These are phyloP conservation scores for Halichoerus grypus DNA, from an alignment of 2,113 vertebrate genomes.

Conservation along the genomic window DNA sequence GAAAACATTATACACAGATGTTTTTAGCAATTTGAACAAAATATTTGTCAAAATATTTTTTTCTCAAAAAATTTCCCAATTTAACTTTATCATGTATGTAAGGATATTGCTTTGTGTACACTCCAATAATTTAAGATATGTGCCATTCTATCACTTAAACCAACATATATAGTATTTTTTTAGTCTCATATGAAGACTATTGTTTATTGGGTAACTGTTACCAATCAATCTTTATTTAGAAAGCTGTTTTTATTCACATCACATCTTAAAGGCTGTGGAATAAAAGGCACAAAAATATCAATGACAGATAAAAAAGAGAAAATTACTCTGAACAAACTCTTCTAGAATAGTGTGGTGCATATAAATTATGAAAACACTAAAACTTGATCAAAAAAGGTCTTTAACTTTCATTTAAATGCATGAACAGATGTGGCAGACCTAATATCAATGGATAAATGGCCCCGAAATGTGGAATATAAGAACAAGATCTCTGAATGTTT, in stretches of 20 bases:
- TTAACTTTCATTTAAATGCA: conserved; percentile 87
- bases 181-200: conserved; percentile 45
- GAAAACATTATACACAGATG: not conserved
- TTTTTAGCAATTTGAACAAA: conserved; percentile 16
- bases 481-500: conserved; percentile 60
- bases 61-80: not conserved
- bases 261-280: conserved; percentile 75
- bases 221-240: conserved; percentile 80
- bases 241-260: conserved; percentile 74
- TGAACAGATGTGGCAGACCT: conserved; percentile 79
- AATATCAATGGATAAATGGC: conserved; percentile 76
- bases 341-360: conserved; percentile 61
- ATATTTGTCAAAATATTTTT: conserved; percentile 33
- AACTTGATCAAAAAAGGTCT: conserved; percentile 79
- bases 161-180: not conserved
- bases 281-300: conserved; percentile 81
- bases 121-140: conserved; percentile 19
- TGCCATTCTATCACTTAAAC: conserved; percentile 43
- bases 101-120: conserved; percentile 8
- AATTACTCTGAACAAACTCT: conserved; percentile 79
- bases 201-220: conserved; percentile 70
- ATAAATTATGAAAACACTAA: conserved; percentile 82
- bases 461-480: conserved; percentile 62
- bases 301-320: conserved; percentile 79
- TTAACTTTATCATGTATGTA: not conserved